Base-by-base conservation (phyloP, 1,140 invertebrate genomes). In the Chelonus insularis region DNA sequence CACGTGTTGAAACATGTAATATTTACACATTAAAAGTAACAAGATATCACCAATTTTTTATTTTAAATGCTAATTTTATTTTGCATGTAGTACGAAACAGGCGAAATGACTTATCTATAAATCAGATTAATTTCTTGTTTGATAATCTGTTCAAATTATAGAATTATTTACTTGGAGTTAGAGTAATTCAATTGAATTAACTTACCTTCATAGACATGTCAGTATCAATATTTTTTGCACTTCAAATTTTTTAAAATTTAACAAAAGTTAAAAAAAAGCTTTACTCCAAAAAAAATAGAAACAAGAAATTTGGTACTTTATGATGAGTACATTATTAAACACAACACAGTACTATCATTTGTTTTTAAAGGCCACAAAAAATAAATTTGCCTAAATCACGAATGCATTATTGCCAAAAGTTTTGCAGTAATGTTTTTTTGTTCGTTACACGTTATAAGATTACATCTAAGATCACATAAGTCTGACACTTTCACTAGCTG, bases 131-230 rank as follows among this genome's bases (percentile, higher is more conserved):
- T 34, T n/a, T n/a, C n/a, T n/a, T n/a, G n/a, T n/a, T n/a, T n/a
- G n/a, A n/a, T n/a, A n/a, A n/a, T n/a, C n/a, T n/a, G n/a, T n/a
- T n/a, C n/a, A n/a, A n/a, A n/a, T n/a, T n/a, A n/a, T n/a, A n/a
- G n/a, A n/a, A n/a, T n/a, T n/a, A n/a, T n/a, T n/a, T n/a, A n/a
- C n/a, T n/a, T n/a, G n/a, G n/a, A n/a, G n/a, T n/a, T n/a, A n/a
- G n/a, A n/a, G n/a, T n/a, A 39, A 12, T 39, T 39, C 5, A 43
- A 43, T 43, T 18, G 16, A 43, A 18, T 16, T 4, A 16, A 43
- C 6, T 41, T 60, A 60, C 57, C 57, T 60, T 60, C 57, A 60
- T 60, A 25, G 57, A 60, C 57, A 60, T 60, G 5, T 34, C 16
- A 29, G 23, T 25, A 45, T 29, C 4, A 57, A 6, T 23, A 39